Percentiles rank a stretch among this genome's conserved stretches.
phyloP scores from a whole-genome alignment of 2,888 invertebrate genomes.

The Drosophila kuntzei region DNA sequence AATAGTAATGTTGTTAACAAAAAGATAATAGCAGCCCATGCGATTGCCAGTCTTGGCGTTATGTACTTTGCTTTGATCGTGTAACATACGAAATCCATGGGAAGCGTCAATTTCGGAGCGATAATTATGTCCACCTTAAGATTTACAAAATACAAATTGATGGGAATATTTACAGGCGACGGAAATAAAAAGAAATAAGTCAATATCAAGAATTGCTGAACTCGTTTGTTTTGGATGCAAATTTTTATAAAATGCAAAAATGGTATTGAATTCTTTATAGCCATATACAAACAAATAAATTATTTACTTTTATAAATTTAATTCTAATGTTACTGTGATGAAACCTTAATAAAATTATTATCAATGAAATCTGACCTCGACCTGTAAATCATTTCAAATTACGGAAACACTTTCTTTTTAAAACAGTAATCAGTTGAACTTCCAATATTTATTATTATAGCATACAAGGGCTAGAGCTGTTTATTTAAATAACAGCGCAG shows the following conservation, averaged over 20 bases:
- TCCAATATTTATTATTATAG: no score
- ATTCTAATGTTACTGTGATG: neutral
- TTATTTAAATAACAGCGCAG: no score
- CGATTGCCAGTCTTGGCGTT: slow-evolving; percentile 11
- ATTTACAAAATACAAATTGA: neutral
- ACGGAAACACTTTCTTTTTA: no score
- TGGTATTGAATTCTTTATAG: neutral
- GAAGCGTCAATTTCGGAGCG: slow-evolving; percentile 11
- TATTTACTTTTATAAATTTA: neutral
- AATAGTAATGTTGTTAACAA: neutral
- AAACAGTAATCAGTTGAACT: no score
- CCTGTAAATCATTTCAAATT: no score
- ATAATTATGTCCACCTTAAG: neutral
- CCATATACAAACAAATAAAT: neutral
- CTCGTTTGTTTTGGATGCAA: neutral
- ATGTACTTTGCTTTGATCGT: slow-evolving; percentile 4
- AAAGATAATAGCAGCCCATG: slow-evolving; percentile 8
- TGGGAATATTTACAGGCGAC: neutral
- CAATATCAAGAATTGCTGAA: neutral
- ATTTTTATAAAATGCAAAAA: neutral
- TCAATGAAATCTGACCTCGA: no score
- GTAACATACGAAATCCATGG: neutral
- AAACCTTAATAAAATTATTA: no score
- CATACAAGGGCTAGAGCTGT: no score
- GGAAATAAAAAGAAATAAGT: slow-evolving; percentile 4